Evolutionary conservation across 2,797 vertebrate genomes (phyloP).

Genomic region (Eulemur mongoz): DNA sequence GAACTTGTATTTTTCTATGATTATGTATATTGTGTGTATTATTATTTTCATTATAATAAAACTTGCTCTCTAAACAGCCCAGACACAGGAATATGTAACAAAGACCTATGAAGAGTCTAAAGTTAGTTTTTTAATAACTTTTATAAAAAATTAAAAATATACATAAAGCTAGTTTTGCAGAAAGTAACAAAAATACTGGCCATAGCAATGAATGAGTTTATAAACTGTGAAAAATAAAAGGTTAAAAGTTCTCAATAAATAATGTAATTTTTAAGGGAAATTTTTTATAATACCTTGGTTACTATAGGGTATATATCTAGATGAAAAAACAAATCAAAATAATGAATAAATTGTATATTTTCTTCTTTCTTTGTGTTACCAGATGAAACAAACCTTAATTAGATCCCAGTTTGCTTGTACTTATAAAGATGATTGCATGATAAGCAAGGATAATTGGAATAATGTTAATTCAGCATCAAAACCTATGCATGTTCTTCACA

Average conservation of each 20-base stretch:
- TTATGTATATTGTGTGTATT: neutral
- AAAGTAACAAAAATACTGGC: neutral
- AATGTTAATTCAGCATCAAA: constrained; percentile 84
- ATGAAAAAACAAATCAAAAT: constrained; percentile 35
- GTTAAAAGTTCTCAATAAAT: neutral
- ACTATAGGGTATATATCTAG: neutral
- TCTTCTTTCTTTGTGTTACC: constrained; percentile 55
- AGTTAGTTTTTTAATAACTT: neutral
- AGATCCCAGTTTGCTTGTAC: constrained; percentile 98
- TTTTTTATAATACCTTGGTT: neutral
- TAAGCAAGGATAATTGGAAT: constrained; percentile 85
- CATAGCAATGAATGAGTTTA: neutral
- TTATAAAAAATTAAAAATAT: neutral
- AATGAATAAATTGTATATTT: constrained; percentile 20
- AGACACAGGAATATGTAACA: neutral
- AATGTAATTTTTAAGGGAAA: neutral
- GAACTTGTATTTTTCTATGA: constrained; percentile 13
- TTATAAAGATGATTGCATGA: constrained; percentile 86
- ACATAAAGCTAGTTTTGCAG: neutral
- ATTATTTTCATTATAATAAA: constrained; percentile 28
- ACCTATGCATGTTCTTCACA: constrained; percentile 45
- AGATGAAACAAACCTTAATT: constrained; percentile 88
- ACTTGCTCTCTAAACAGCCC: neutral
- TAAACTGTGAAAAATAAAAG: neutral
- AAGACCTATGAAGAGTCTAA: neutral